A percentile compares a stretch with the other conserved stretches of the same genome.
These are phyloP conservation scores for Tribolium castaneum DNA, from an alignment of 1,140 invertebrate genomes.

Conservation along the genomic window DNA sequence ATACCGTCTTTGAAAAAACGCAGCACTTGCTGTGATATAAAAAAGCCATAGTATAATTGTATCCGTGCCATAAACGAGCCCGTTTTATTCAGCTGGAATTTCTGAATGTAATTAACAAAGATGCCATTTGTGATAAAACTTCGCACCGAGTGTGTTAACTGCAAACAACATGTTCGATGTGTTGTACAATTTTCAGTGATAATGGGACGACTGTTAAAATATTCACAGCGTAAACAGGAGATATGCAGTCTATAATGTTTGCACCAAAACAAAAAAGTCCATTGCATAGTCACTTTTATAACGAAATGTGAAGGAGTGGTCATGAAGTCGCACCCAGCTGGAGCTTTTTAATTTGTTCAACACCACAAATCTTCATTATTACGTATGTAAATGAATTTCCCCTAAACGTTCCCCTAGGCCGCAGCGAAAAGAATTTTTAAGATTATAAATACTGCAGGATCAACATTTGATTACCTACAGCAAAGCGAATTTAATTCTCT, in stretches of 20 bases:
- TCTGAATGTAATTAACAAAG: constrained; percentile 27
- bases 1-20: background rate
- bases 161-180: constrained; percentile 36
- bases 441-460: constrained; percentile 5
- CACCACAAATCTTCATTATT: constrained; percentile 32
- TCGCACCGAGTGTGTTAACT: constrained; percentile 17
- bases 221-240: constrained; percentile 25
- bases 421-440: constrained; percentile 1
- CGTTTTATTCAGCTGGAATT: constrained; percentile 9
- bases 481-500: constrained; percentile 2
- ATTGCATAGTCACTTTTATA: background rate
- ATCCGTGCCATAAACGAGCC: background rate
- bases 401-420: constrained; percentile 7
- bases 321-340: constrained; percentile 3
- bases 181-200: constrained; percentile 30
- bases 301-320: constrained; percentile 15
- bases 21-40: background rate
- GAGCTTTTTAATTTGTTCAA: constrained; percentile 28
- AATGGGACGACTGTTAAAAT: constrained; percentile 37
- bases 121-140: constrained; percentile 17
- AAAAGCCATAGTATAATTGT: background rate
- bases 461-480: constrained; percentile 10
- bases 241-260: constrained; percentile 10
- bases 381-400: constrained; percentile 15
- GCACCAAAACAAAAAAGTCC: constrained; percentile 17